These are phyloP conservation scores for Tenthredo livida DNA, from an alignment of 2,888 invertebrate genomes.

Conservation along the genomic window DNA sequence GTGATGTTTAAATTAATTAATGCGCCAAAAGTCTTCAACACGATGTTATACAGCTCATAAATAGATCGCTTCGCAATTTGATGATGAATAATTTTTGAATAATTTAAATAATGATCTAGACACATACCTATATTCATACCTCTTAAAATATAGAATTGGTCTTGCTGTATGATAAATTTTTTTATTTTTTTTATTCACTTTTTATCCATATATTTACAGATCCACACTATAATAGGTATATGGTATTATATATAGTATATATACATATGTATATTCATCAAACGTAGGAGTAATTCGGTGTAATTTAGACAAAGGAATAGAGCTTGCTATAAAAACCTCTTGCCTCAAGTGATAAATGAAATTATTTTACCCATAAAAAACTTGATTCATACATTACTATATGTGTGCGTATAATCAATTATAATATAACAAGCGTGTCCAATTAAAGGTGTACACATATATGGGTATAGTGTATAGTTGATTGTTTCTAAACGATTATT, in stretches of 20 bases:
- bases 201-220: constrained; percentile 11
- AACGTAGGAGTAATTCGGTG: neutral
- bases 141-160: neutral
- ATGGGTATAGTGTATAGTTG: neutral
- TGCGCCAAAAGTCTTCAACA: neutral
- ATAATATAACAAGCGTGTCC: neutral
- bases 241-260: neutral
- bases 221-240: neutral
- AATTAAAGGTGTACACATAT: neutral
- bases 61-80: neutral
- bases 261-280: neutral
- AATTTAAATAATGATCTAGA: neutral
- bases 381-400: neutral
- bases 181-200: neutral
- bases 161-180: neutral
- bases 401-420: neutral
- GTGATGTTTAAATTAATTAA: neutral
- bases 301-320: neutral
- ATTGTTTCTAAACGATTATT: neutral
- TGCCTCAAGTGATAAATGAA: neutral
- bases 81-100: neutral
- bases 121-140: neutral
- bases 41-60: neutral
- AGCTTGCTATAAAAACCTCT: neutral
- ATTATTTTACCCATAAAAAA: neutral